Evolutionary conservation across 2,888 invertebrate genomes (phyloP).

Genomic region (Hoplodrina blanda): DNA sequence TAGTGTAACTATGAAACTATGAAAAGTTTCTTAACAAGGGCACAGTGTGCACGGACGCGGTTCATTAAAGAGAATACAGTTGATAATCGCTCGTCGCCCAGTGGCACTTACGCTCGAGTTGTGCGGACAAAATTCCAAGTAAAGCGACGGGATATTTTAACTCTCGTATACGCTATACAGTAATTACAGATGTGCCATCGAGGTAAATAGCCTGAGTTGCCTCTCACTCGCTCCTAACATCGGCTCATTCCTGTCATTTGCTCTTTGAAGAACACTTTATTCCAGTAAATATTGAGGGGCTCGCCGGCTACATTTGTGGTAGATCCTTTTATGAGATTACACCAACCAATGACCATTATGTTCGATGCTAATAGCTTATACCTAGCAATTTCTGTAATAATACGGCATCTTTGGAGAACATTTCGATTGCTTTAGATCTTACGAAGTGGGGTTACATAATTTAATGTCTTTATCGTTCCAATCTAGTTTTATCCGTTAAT

Average conservation of each 20-base stretch:
- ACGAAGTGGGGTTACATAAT: slow-evolving; percentile 60
- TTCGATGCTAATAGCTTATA: slow-evolving; percentile 78
- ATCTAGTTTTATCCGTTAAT: slow-evolving; percentile 64
- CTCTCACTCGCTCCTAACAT: slow-evolving; percentile 76
- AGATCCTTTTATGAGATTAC: slow-evolving; percentile 78
- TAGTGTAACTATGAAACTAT: slow-evolving; percentile 54
- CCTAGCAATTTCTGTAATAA: slow-evolving; percentile 77
- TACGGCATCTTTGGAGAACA: slow-evolving; percentile 51
- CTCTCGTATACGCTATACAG: slow-evolving; percentile 81
- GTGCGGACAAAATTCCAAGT: slow-evolving; percentile 76
- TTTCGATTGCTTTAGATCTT: slow-evolving; percentile 61
- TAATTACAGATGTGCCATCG: slow-evolving; percentile 88
- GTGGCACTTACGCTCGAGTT: slow-evolving; percentile 72
- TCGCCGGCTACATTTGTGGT: slow-evolving; percentile 67
- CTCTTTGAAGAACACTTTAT: slow-evolving; percentile 80
- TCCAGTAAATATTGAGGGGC: slow-evolving; percentile 78
- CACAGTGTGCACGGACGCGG: slow-evolving; percentile 46
- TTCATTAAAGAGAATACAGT: slow-evolving; percentile 71
- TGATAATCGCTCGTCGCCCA: slow-evolving; percentile 72
- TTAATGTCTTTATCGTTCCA: slow-evolving; percentile 74
- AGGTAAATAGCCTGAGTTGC: slow-evolving; percentile 83
- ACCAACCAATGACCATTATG: slow-evolving; percentile 74
- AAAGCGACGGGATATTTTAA: slow-evolving; percentile 84
- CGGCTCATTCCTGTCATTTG: slow-evolving; percentile 82
- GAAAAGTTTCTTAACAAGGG: slow-evolving; percentile 54